phyloP scores from a whole-genome alignment of 2,113 vertebrate species.

The Xenopus laevis region DNA sequence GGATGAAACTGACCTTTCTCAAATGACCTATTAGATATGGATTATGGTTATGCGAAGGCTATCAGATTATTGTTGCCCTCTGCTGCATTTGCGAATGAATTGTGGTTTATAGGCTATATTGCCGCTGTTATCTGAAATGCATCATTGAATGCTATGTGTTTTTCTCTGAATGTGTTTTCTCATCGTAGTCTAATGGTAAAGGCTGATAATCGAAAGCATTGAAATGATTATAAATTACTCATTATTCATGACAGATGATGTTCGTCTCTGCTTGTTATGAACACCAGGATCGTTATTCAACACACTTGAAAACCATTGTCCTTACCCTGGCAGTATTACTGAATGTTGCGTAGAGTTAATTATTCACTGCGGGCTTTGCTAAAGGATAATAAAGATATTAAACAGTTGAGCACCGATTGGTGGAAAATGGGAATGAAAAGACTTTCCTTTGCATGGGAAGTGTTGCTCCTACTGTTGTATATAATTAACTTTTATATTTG shows the following conservation, averaged over 20 bases:
- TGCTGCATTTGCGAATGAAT: not conserved
- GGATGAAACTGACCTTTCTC: conserved; percentile 19
- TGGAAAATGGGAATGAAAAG: too few relatives aligned
- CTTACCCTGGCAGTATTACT: too few relatives aligned
- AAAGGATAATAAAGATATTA: too few relatives aligned
- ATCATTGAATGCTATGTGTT: conserved; percentile 24
- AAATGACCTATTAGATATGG: conserved; percentile 21
- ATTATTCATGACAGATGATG: conserved; percentile 19
- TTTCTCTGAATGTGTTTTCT: conserved; percentile 20
- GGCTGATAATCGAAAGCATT: conserved; percentile 13
- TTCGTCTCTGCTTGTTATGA: too few relatives aligned
- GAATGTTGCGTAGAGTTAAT: too few relatives aligned
- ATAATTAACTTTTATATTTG: too few relatives aligned
- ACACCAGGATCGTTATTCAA: too few relatives aligned
- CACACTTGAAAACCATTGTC: too few relatives aligned
- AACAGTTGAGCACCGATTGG: too few relatives aligned
- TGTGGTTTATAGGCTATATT: conserved; percentile 1
- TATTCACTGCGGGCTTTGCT: too few relatives aligned
- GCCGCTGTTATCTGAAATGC: conserved; percentile 26
- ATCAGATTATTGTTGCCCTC: conserved; percentile 24
- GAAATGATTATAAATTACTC: conserved; percentile 21
- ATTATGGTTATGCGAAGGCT: conserved; percentile 1
- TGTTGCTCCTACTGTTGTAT: too few relatives aligned
- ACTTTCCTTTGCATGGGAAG: too few relatives aligned
- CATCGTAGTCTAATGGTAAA: conserved; percentile 16